Evolutionary conservation across 1,140 invertebrate species (phyloP).

Genomic region (Drosophila aff.): DNA sequence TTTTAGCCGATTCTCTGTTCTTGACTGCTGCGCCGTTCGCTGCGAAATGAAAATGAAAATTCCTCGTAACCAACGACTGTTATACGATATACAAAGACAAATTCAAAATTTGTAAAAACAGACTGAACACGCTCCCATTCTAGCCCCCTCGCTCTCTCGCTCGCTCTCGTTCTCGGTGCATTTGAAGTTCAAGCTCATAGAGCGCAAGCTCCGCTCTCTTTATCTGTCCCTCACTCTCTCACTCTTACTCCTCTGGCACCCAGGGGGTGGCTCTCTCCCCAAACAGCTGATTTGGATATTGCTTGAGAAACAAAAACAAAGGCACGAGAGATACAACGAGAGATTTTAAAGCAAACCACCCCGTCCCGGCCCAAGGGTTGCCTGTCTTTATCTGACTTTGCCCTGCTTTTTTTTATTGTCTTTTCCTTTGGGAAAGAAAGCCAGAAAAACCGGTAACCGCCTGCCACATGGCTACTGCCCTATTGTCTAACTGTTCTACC

Average conservation of each 20-base stretch:
- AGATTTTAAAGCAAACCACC: conserved; percentile 31
- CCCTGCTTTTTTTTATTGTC: conserved; percentile 3
- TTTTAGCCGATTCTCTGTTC: conserved; percentile 46
- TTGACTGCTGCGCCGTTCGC: conserved; percentile 79
- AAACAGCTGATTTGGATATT: conserved; percentile 67
- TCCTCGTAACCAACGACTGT: conserved; percentile 78
- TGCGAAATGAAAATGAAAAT: conserved; percentile 83
- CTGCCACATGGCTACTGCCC: conserved; percentile 39
- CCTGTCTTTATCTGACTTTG: conserved; percentile 25
- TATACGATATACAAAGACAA: conserved; percentile 76
- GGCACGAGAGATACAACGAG: conserved; percentile 4
- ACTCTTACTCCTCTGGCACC: conserved; percentile 11
- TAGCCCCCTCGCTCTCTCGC: conserved; percentile 13
- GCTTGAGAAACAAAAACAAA: conserved; percentile 35
- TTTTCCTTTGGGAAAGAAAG: conserved; percentile 34
- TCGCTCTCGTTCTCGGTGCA: conserved; percentile 51
- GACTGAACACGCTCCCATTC: conserved; percentile 24
- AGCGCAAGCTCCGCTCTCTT: conserved; percentile 65
- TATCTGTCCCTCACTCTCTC: conserved; percentile 24
- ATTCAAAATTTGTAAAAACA: conserved; percentile 53
- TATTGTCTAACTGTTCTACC: conserved; percentile 22
- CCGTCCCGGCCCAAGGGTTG: conserved; percentile 43
- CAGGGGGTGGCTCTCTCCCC: conserved; percentile 37
- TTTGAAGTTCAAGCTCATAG: conserved; percentile 77
- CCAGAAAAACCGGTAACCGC: conserved; percentile 58